Evolutionary conservation across 2,888 invertebrate species (phyloP), one percentile per base, ranked within the genome.

Genomic region (Bibio marci): DNA sequence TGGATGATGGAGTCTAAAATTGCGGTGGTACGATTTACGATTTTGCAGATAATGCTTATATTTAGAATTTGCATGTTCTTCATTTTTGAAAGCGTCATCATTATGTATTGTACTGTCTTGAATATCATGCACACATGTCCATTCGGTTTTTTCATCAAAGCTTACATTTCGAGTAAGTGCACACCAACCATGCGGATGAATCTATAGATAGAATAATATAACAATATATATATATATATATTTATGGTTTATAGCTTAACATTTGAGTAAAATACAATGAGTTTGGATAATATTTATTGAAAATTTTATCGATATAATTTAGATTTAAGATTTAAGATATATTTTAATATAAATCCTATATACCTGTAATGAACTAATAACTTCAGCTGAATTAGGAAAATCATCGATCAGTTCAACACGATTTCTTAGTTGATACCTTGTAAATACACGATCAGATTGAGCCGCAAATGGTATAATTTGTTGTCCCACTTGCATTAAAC

Each of bases 81-180:
- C 31, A 17, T 14, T 15, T 7, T 13, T 30, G 30, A 26, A 26
- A 26, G 26, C n/a, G n/a, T n/a, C 54, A 22, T 62, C 61, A 14
- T 66, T 65, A 12, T 59, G 54, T 10, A 55, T 51, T 5, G 66
- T 66, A 40, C 58, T 59, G 32, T 79, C 76, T 63, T 90, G 88
- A 46, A 94, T 87, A 56, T 92, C 90, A 62, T 94, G 92, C 39
- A 94, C 76, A 55, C 88, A 86, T 7, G 88, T 88, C 87, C 88
- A 92, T 80, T 92, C 92, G 30, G 85, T 80, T 52, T 72, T 73
- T 56, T 91, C 88, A 49, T 82, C 79, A 44, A 74, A 76, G 52
- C 82, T 86, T 40, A 88, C 80, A 61, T 90, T 91, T 46, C 92
- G 71, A 41, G 87, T 86, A 27, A 90, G 64, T 14, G 83, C 82